These are phyloP conservation scores for Harlomillsia oculata DNA, from an alignment of 1,140 invertebrate genomes.

Conservation along the genomic window DNA sequence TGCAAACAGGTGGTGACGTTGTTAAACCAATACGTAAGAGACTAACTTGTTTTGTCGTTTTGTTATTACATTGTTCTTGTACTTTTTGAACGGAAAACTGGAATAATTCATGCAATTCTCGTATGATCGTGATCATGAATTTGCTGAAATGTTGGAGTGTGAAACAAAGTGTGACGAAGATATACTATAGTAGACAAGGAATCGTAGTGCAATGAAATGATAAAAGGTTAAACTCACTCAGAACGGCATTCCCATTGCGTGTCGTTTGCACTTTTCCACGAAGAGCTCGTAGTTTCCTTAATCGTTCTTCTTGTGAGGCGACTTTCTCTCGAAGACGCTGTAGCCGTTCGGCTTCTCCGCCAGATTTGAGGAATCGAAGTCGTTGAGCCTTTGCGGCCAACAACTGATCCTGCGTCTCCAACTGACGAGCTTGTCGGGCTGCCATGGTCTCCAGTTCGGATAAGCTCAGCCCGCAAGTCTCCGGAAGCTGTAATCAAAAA, in stretches of 20 bases:
- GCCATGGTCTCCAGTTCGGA: constrained; percentile 32
- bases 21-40: no score
- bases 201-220: no score
- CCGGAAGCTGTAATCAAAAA: constrained; percentile 33
- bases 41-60: no score
- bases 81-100: no score
- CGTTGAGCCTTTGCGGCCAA: constrained; percentile 84
- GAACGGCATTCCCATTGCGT: constrained; percentile 76
- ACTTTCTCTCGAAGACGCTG: constrained; percentile 77
- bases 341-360: constrained; percentile 77
- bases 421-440: constrained; percentile 49
- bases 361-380: constrained; percentile 78
- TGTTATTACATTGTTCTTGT: no score
- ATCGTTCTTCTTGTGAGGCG: constrained; percentile 85
- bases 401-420: constrained; percentile 82
- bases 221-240: constrained; percentile 61
- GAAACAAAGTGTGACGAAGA: no score
- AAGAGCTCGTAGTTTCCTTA: constrained; percentile 76
- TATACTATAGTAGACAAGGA: no score
- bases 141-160: no score
- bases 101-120: no score
- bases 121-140: no score
- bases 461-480: constrained; percentile 36
- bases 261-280: constrained; percentile 85
- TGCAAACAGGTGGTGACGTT: no score